These are phyloP conservation scores for Amphipyra berbera DNA, from an alignment of 2,888 invertebrate genomes.

Conservation along the genomic window DNA sequence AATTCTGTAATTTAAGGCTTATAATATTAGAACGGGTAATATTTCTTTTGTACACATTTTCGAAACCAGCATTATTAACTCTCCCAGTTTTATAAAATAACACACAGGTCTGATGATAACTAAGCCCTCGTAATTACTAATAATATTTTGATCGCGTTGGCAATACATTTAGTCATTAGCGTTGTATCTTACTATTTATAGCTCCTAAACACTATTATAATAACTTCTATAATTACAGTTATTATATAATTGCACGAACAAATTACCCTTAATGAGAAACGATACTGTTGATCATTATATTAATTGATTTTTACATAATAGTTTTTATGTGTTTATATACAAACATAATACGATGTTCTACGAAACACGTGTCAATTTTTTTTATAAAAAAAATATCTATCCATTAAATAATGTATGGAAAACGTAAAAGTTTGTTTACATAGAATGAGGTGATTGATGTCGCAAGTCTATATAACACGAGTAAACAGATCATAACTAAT, in stretches of 20 bases:
- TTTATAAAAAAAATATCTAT: background rate
- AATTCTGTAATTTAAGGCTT: no score
- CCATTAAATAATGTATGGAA: background rate
- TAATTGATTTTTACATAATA: conserved; percentile 11
- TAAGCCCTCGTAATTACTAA: conserved; percentile 3
- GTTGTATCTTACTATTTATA: conserved; percentile 4
- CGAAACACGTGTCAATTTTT: background rate
- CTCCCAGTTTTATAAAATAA: background rate
- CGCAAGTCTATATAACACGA: no score
- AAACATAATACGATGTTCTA: background rate
- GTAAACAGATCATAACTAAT: background rate
- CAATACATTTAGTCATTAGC: conserved; percentile 26
- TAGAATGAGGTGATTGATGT: background rate
- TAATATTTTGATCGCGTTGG: conserved; percentile 15
- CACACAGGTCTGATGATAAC: background rate
- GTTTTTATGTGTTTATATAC: background rate
- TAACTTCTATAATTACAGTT: conserved; percentile 18
- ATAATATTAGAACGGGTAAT: no score
- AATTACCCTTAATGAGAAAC: conserved; percentile 11
- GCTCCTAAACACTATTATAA: conserved; percentile 18
- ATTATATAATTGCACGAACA: conserved; percentile 15
- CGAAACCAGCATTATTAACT: background rate
- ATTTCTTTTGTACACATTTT: background rate
- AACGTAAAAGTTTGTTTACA: background rate
- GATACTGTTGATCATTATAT: conserved; percentile 13